Evolutionary conservation across 2,888 invertebrate genomes (phyloP).

Genomic region (Diplazon laetatorius): DNA sequence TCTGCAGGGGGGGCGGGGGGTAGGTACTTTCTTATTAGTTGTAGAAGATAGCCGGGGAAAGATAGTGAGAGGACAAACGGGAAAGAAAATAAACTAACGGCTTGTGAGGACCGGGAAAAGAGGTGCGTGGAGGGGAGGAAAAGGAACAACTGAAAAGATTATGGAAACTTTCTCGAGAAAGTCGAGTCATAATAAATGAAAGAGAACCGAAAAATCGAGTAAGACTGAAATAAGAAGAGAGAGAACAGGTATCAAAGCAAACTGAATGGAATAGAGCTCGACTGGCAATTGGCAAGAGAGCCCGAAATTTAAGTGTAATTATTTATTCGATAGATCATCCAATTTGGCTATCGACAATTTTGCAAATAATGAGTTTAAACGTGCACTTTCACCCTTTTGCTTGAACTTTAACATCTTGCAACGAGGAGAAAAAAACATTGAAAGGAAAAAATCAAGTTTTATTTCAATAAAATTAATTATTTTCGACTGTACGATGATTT

Average conservation of each 20-base stretch:
- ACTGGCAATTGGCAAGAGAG: conserved; percentile 34
- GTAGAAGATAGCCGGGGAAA: conserved; percentile 57
- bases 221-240: not conserved
- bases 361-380: conserved; percentile 30
- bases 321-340: conserved; percentile 17
- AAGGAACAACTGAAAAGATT: conserved; percentile 59
- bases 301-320: conserved; percentile 21
- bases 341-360: conserved; percentile 2
- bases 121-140: conserved; percentile 45
- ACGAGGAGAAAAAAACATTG: conserved; percentile 7
- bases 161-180: conserved; percentile 33
- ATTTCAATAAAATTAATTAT: too few relatives aligned
- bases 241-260: too few relatives aligned
- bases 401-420: not conserved
- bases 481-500: too few relatives aligned
- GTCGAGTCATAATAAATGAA: conserved; percentile 64
- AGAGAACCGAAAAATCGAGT: conserved; percentile 35
- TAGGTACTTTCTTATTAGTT: conserved; percentile 62
- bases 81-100: conserved; percentile 60
- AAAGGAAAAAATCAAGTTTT: too few relatives aligned
- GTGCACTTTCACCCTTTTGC: conserved; percentile 29
- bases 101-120: conserved; percentile 30
- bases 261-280: conserved; percentile 22
- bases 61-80: conserved; percentile 35
- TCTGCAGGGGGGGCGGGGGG: conserved; percentile 19